Evolutionary conservation across 2,888 invertebrate genomes (phyloP), one percentile per base, ranked within the genome.

Genomic region (Trichogramma evanescens): DNA sequence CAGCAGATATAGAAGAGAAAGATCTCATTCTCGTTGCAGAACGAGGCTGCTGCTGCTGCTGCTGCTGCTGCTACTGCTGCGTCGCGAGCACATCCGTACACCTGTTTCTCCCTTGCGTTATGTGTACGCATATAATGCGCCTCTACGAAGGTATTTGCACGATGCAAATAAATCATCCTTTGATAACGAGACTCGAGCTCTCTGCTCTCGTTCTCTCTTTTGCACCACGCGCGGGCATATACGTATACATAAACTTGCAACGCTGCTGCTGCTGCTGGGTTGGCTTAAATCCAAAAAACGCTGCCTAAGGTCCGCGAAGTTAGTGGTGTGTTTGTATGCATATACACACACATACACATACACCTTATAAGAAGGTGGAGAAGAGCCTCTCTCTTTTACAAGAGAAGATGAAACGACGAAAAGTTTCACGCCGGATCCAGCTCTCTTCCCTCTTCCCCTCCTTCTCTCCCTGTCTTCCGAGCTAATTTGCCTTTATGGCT

Each of bases 151-250:
- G 72, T 70, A 69, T 72, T 72, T 72, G 68, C 56, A 38, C 45
- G 59, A 62, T 61, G 65, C 67, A 71, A 72, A 72, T 72, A 71
- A 70, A 69, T 68, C 68, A 66, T 67, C 67, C 69, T 67, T 68
- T 68, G 67, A 67, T 66, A 66, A 63, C 55, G 54, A 57, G 56
- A 26, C 26, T 26, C 26, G 26, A 26, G 26, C 26, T 26, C 26
- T 26, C 26, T 26, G 26, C 26, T 26, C 26, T 26, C 26, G 26
- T 26, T 26, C 26, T 26, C 26, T 26, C 26, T 26, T 26, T 26
- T 26, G 26, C 26, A 3, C 26, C 26, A 26, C 26, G 8, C 50
- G 10, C 13, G 41, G 8, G 55, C 48, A 59, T 55, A 55, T 40
- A 26, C n/a, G 40, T 3, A 10, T 40, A 44, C 8, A 56, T 6